Evolutionary conservation across 2,113 vertebrate species (phyloP), one percentile per base, ranked within the genome.

Genomic region (Tonatia bakeri): DNA sequence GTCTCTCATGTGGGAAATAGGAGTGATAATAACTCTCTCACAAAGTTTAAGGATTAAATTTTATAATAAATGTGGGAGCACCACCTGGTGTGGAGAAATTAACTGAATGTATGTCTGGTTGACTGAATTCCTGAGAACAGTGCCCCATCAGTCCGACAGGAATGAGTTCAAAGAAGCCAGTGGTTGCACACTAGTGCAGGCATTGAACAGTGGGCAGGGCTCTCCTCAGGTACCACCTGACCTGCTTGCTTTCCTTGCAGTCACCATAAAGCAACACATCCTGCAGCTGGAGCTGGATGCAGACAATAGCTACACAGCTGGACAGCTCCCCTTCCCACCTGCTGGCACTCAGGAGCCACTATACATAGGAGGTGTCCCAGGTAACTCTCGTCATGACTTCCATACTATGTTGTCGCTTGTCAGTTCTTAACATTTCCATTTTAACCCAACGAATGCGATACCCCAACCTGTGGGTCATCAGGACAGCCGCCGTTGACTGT

Each of bases 291-390:
- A 99, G 50, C 98, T 99, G 96, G 99, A 99, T 91, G 96, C 98
- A 43, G 95, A 98, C 50, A 98, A 97, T 16, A 98, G 98, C 90
- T 98, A 98, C 84, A 98, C 98, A 38, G 98, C 98, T n/a, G 98
- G 98, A 65, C 98, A 97, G 61, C 97, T 92, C 15, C 96, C 93
- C 9, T 96, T 98, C 73, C 67, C 82, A 12, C 50, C 91, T 7
- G 92, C 96, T 36, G 90, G 0, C 92, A 97, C 97, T 93, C 98
- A 79, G 92, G 98, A 98, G 77, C 98, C 98, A 4, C 98, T 99
- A 7, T 99, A 99, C 97, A 98, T 99, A 0, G 99, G 99, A 15
- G 99, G 99, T 67, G 92, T 99, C 98, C 99, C 99, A 99, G 99
- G 99, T 99, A 98, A 95, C 73, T 1, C 45, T 89, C 43, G 4